phyloP scores from a whole-genome alignment of 2,888 invertebrate species.

The Petrolisthes cinctipes region DNA sequence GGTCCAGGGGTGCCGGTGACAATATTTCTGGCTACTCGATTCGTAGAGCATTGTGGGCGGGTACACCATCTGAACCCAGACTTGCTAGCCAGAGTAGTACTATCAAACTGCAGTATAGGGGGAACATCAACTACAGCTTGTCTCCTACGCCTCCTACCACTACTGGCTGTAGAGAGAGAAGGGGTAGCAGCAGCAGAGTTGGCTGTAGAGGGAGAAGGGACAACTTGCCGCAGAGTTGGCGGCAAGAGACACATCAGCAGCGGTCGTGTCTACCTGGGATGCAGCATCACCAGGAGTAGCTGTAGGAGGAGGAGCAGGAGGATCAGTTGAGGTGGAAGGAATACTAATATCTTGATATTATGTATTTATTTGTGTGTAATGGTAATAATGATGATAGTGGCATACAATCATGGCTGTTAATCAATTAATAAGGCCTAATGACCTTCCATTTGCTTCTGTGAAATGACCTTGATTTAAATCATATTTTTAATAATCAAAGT shows the following conservation, averaged over 20 bases:
- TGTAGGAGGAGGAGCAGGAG: conserved; percentile 29
- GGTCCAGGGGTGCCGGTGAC: conserved; percentile 28
- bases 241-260: conserved; percentile 17
- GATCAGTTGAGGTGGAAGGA: conserved; percentile 35
- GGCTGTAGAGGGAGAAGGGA: too few species aligned
- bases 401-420: too few species aligned
- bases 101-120: conserved; percentile 24
- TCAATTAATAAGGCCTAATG: too few species aligned
- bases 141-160: conserved; percentile 31
- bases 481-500: too few species aligned
- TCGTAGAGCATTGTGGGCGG: conserved; percentile 22
- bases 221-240: too few species aligned
- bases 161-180: conserved; percentile 32
- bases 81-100: conserved; percentile 31
- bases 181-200: conserved; percentile 31
- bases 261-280: conserved; percentile 33
- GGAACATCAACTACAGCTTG: conserved; percentile 27
- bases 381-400: too few species aligned
- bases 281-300: conserved; percentile 32
- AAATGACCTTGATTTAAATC: too few species aligned
- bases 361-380: too few species aligned
- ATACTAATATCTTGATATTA: conserved; percentile 8
- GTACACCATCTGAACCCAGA: conserved; percentile 34
- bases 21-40: conserved; percentile 27
- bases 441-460: too few species aligned